Base-by-base conservation (phyloP, 2,797 vertebrate genomes). In the Crocidura indochinensis region DNA sequence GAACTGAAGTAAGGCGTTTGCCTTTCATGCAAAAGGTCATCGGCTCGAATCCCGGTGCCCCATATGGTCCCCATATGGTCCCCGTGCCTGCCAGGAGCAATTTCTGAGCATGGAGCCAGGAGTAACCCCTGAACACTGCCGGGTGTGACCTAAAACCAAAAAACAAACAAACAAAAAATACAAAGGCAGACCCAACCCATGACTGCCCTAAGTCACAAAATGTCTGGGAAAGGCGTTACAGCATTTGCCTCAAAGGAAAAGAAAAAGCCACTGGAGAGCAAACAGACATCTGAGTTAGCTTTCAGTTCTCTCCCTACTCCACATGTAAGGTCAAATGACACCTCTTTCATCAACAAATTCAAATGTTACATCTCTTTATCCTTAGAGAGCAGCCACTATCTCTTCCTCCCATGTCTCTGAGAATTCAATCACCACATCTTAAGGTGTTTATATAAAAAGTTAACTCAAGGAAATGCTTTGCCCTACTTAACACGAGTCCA, bases 391-490 rank as follows among this genome's bases (percentile, higher is more conserved):
- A 64, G 60, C 44, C 84, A 51, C 65, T 56, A 73, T 20, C 20
- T 49, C 73, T 79, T 11, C 79, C 19, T 83, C 38, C 68, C 71
- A 4, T 10, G 73, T 9, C 15, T 51, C 12, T 88, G 0, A 90
- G n/a, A 89, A 93, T 69, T 67, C 29, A 94, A 84, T 74, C n/a
- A 67, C 26, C 7, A 71, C 4, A 8, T 69, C 47, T 24, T 19
- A 38, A 26, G 1, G 38, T 1, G 84, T 31, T 72, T 67, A 80
- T 19, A 15, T 53, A 53, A 93, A 64, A 81, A 60, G 67, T 11
- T 2, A 38, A 78, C 56, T 19, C n/a, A 12, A 91, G 38, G 27
- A 85, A 72, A 0, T 74, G 15, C 77, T 90, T 38, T 46, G n/a
- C 65, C 24, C 56, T 88, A 86, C 17, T 10, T 65, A 51, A 6